Evolutionary conservation across 2,113 vertebrate species (phyloP).

Genomic region (Menidia beryllina): DNA sequence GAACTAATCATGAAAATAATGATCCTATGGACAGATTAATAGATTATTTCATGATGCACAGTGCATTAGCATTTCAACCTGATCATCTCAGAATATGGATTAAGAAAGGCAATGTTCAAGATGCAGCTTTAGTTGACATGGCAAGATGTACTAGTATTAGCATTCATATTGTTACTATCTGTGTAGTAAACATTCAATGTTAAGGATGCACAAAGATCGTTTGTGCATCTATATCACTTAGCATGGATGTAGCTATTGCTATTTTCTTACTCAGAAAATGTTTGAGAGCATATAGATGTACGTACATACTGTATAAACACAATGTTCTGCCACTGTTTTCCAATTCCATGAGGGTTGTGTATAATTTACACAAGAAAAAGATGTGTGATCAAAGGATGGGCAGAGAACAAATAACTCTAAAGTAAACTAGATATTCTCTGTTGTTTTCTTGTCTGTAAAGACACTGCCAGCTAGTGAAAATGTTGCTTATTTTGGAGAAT

Average conservation of each 20-base stretch:
- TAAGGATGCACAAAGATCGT: neutral
- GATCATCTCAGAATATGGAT: too few relatives aligned
- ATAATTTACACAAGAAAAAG: slow-evolving; percentile 69
- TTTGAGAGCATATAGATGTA: too few relatives aligned
- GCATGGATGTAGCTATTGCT: neutral
- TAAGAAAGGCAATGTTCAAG: neutral
- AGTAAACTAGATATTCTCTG: slow-evolving; percentile 57
- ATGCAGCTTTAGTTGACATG: too few relatives aligned
- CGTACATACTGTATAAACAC: too few relatives aligned
- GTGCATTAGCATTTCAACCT: too few relatives aligned
- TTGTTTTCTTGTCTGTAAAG: slow-evolving; percentile 31
- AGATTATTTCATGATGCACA: too few relatives aligned
- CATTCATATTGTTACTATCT: neutral
- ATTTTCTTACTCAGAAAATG: neutral
- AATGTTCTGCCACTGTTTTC: slow-evolving; percentile 12
- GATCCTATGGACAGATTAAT: too few relatives aligned
- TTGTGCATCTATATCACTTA: neutral
- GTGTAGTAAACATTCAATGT: neutral
- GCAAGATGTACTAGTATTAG: too few relatives aligned
- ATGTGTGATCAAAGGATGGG: slow-evolving; percentile 57
- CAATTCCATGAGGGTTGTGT: slow-evolving; percentile 44
- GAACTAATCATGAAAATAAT: too few relatives aligned
- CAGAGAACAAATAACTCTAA: slow-evolving; percentile 45
- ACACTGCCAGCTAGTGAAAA: slow-evolving; percentile 29
- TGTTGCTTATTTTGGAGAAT: slow-evolving; percentile 44